Evolutionary conservation across 2,797 vertebrate species (phyloP), one percentile per base, ranked within the genome.

Genomic region (Spinibarbus caldwelli): DNA sequence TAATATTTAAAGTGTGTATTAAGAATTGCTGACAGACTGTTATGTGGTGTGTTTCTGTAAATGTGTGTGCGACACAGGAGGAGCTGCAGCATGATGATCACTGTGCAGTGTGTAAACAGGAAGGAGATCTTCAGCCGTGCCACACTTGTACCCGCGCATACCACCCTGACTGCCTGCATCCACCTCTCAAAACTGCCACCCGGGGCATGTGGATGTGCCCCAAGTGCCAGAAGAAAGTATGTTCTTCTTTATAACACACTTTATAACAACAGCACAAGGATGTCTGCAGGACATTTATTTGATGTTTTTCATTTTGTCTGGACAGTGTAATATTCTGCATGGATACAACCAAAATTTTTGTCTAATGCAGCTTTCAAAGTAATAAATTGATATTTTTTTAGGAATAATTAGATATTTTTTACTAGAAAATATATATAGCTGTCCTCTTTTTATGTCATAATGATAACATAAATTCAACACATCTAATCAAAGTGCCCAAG

Each of bases 201-300:
- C 96, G 96, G 89, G 97, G 97, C 15, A 73, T 95, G 86, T 99
- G 98, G 98, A 94, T 97, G 94, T 99, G 98, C 93, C 97, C 97
- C 90, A 98, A 96, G 94, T 99, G 98, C 94, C 98, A 99, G 94
- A 97, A 98, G 93, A 99, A 99, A 97, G 98, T 98, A 89, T 10
- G 77, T 49, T 29, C 3, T 21, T 19, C 17, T 38, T 14, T 66
- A 64, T 19, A 79, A 23, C 21, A 59, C 26, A 9, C 31, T 23
- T 9, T 38, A 4, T 59, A 68, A 54, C 19, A n/a, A 15, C 23
- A 68, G 47, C 45, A 47, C 21, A 80, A 36, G 7, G 10, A 52
- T 21, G 77, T n/a, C n/a, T n/a, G n/a, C n/a, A n/a, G n/a, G n/a
- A 38, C 45, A 67, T 34, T 8, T 34, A 26, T n/a, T 70, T 68